Conservation (phyloP, 2,113 vertebrate species). For the Grammomys dolichurus region DNA sequence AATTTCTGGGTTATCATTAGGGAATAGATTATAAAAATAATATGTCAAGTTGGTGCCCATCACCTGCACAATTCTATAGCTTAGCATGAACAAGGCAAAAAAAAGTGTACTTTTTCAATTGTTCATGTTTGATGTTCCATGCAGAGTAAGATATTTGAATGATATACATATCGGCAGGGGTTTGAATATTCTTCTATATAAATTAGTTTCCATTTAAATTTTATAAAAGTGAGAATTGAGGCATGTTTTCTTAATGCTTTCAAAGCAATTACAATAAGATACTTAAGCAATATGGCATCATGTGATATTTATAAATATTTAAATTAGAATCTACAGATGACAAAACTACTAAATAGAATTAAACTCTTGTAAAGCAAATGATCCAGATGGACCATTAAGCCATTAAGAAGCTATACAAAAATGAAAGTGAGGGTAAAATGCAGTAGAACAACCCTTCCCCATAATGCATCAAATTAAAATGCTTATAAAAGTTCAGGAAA, state of each 20-base stretch:
- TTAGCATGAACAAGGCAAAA: not conserved
- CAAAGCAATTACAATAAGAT: constrained; percentile 56
- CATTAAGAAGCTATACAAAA: constrained; percentile 55
- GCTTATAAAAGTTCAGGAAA: constrained; percentile 64
- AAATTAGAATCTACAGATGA: constrained; percentile 73
- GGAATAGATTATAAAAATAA: not conserved
- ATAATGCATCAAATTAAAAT: constrained; percentile 74
- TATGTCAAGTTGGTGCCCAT: not conserved
- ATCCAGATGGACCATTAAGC: constrained; percentile 78
- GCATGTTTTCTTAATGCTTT: constrained; percentile 62
- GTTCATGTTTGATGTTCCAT: constrained; percentile 36
- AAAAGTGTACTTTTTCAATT: constrained; percentile 51
- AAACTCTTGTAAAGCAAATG: constrained; percentile 72
- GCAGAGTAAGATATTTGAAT: not conserved
- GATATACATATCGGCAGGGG: constrained; percentile 17
- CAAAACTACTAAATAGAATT: constrained; percentile 77
- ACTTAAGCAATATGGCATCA: constrained; percentile 68
- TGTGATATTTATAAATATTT: constrained; percentile 76
- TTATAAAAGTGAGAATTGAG: constrained; percentile 44
- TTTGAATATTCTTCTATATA: constrained; percentile 58
- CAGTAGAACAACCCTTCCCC: constrained; percentile 36
- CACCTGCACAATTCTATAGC: constrained; percentile 3
- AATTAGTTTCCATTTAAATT: constrained; percentile 70
- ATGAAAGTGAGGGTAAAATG: constrained; percentile 54
- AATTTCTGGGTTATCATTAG: constrained; percentile 1